These are phyloP conservation scores for Porites lobata DNA, from an alignment of 92 coral and sea anemone genomes.

Conservation along the genomic window DNA sequence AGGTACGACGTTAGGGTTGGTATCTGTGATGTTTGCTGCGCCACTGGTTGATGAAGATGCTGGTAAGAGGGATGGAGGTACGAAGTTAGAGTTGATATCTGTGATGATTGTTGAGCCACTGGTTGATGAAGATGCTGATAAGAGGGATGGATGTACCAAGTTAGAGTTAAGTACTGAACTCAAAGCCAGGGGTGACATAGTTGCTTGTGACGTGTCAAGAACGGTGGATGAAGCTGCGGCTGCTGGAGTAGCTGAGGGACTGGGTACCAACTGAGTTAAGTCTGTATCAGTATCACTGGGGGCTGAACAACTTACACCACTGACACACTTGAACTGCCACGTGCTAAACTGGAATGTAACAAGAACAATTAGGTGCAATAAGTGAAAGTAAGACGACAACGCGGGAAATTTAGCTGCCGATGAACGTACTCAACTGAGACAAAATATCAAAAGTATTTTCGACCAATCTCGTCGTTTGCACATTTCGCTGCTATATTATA, in stretches of 20 bases:
- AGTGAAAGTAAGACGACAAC: not conserved
- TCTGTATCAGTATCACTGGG: conserved; percentile 13
- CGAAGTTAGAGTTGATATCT: too few relatives aligned
- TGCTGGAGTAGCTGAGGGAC: conserved; percentile 34
- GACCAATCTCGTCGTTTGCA: too few relatives aligned
- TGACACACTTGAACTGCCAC: conserved; percentile 84
- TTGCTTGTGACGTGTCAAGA: not conserved
- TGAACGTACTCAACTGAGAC: too few relatives aligned
- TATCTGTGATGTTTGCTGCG: too few relatives aligned
- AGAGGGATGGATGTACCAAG: not conserved
- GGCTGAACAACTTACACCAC: conserved; percentile 82
- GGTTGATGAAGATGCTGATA: not conserved
- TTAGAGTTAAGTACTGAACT: not conserved
- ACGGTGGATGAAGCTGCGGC: conserved; percentile 20
- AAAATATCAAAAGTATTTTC: too few relatives aligned
- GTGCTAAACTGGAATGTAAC: conserved; percentile 76
- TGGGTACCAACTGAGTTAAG: conserved; percentile 14
- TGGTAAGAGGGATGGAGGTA: too few relatives aligned
- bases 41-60: too few relatives aligned
- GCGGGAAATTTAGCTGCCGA: too few relatives aligned
- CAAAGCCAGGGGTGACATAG: not conserved
- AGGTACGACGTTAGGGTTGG: too few relatives aligned
- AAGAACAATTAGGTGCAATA: not conserved
- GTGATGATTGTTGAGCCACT: too few relatives aligned
- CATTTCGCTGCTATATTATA: too few relatives aligned